phyloP scores from a whole-genome alignment of 2,888 invertebrate genomes.

The Euproctis similis region DNA sequence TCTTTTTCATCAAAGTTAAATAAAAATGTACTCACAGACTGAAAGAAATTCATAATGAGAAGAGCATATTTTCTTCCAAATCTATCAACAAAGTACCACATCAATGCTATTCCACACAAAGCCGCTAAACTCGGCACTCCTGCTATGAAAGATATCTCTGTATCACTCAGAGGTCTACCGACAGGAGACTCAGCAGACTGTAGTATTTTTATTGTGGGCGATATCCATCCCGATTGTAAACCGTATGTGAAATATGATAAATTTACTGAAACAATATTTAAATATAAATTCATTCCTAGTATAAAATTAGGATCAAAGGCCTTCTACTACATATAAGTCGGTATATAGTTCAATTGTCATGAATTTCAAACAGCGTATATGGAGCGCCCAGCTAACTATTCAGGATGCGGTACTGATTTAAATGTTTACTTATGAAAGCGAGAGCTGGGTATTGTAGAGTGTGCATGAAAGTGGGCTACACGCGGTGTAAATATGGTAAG shows the following conservation, averaged over 20 bases:
- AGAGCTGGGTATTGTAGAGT: too few species aligned
- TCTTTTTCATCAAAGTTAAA: too few species aligned
- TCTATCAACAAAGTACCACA: constrained; percentile 47
- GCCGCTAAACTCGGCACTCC: constrained; percentile 57
- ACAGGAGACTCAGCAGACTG: constrained; percentile 43
- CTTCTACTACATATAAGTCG: too few species aligned
- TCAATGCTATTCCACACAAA: constrained; percentile 46
- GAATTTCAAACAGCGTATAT: too few species aligned
- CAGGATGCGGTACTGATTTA: too few species aligned
- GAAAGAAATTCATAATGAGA: constrained; percentile 54
- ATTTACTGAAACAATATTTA: constrained; percentile 59
- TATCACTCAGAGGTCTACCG: constrained; percentile 39
- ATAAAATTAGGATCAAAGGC: too few species aligned
- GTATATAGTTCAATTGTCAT: too few species aligned
- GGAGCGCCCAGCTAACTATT: too few species aligned
- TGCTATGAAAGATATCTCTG: constrained; percentile 55
- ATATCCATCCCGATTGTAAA: constrained; percentile 58
- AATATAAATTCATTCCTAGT: too few species aligned
- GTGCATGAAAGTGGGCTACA: too few species aligned
- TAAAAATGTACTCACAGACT: constrained; percentile 56
- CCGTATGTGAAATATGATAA: constrained; percentile 51
- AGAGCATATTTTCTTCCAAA: constrained; percentile 58
- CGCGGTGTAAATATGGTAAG: too few species aligned
- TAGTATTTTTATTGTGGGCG: constrained; percentile 50
- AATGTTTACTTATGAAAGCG: too few species aligned